A percentile compares a stretch with the other conserved stretches of the same genome.
Evolutionary conservation across 2,888 invertebrate genomes (phyloP).

Genomic region (Dorcus parallelipipedus): DNA sequence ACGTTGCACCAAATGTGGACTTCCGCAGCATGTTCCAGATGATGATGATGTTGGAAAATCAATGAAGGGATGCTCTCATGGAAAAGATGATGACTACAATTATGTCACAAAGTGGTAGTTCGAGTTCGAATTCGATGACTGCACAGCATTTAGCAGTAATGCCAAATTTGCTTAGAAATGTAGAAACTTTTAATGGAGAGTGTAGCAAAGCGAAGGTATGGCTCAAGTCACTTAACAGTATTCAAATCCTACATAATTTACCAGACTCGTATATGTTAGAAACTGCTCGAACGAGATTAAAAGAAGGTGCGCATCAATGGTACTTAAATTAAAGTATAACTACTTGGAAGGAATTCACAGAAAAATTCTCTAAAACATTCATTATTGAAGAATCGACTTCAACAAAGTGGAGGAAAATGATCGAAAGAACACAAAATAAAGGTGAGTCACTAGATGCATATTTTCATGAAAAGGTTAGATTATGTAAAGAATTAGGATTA

Average conservation of each 20-base stretch:
- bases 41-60: neutral
- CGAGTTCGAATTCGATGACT: neutral
- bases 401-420: neutral
- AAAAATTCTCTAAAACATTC: neutral
- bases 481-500: neutral
- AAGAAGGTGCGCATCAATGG: too few species aligned
- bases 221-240: too few species aligned
- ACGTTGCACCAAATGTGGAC: too few species aligned
- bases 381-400: neutral
- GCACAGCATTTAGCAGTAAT: neutral
- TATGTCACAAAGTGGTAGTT: too few species aligned
- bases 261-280: too few species aligned
- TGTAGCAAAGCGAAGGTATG: too few species aligned
- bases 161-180: neutral
- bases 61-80: neutral
- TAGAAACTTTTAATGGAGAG: too few species aligned
- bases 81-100: neutral
- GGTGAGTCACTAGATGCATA: neutral
- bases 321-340: neutral
- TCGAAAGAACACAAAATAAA: neutral
- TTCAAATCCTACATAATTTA: too few species aligned
- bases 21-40: neutral
- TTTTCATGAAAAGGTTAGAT: slow-evolving; percentile 4
- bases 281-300: too few species aligned
- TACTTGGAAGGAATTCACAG: neutral